Evolutionary conservation across 1,140 invertebrate species (phyloP), one percentile per base, ranked within the genome.

Genomic region (Adelges cooleyi): DNA sequence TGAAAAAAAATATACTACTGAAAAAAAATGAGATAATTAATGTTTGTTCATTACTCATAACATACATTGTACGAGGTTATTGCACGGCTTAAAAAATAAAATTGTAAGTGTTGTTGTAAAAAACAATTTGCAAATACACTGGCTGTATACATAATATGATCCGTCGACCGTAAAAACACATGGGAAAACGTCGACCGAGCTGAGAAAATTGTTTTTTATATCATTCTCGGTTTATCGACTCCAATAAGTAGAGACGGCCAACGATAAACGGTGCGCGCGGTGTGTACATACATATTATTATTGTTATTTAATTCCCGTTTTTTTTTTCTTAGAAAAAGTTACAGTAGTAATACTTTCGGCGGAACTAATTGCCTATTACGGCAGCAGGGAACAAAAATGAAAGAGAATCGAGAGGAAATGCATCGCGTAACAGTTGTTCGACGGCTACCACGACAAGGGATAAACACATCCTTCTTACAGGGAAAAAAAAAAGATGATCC

Each of bases 361-460:
- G 56, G 56, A 62, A 62, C 56, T 62, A 62, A 62, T 62, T 62
- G 56, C 40, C 56, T 48, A 25, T 62, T 62, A 33, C 27, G n/a
- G 42, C n/a, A 62, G 29, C 27, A 62, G 23, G 40, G 17, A 62
- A 62, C 42, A 20, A 46, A 44, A 44, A 44, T 4, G 13, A 38
- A 6, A 11, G n/a, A 54, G 22, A 44, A 59, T 59, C 54, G 5
- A 27, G 36, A 59, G 56, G 56, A 62, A 62, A 62, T 11, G 25
- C 25, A 17, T 33, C 29, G 40, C 3, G 40, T n/a, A n/a, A 62
- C 56, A 62, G 56, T 62, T 62, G 56, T 62, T 33, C 29, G 11
- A 62, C 10, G 56, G 15, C 56, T 22, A 59, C 54, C 54, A 59
- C 54, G 44, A 62, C 38, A 46, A 46, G 6, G 13, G 6, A 62